Evolutionary conservation across 2,797 vertebrate genomes (phyloP).

Genomic region (Cryptoprocta ferox): DNA sequence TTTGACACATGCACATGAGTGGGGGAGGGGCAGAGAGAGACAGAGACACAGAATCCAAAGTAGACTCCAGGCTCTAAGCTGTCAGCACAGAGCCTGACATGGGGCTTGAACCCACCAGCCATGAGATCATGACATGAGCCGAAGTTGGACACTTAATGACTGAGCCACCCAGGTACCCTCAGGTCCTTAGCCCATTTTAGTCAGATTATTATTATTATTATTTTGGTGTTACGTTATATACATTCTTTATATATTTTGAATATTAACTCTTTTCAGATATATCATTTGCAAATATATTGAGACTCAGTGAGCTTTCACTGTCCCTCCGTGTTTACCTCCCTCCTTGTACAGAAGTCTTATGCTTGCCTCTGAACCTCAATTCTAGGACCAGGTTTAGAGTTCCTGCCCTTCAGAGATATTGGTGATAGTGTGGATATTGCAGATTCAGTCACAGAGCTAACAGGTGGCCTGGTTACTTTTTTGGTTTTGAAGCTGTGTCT

Average conservation of each 20-base stretch:
- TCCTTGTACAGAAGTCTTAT: neutral
- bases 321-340: neutral
- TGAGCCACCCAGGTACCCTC: no score
- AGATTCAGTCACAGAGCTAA: neutral
- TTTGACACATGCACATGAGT: no score
- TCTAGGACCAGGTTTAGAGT: slow-evolving; percentile 8
- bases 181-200: neutral
- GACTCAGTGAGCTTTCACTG: neutral
- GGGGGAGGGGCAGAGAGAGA: no score
- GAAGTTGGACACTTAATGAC: no score
- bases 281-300: neutral
- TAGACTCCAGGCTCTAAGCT: no score
- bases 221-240: neutral
- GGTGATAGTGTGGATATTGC: neutral
- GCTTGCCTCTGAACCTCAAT: neutral
- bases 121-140: no score
- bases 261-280: neutral
- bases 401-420: neutral
- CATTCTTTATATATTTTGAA: neutral
- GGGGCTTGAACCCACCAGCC: no score
- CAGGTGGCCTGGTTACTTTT: neutral
- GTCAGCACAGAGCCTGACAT: no score
- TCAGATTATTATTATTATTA: neutral
- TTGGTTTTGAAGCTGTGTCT: slow-evolving; percentile 33
- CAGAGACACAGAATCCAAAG: no score